Percentiles rank a stretch among this genome's conserved stretches.
phyloP scores from a whole-genome alignment of 2,888 invertebrate species.

The Andrena marginata region DNA sequence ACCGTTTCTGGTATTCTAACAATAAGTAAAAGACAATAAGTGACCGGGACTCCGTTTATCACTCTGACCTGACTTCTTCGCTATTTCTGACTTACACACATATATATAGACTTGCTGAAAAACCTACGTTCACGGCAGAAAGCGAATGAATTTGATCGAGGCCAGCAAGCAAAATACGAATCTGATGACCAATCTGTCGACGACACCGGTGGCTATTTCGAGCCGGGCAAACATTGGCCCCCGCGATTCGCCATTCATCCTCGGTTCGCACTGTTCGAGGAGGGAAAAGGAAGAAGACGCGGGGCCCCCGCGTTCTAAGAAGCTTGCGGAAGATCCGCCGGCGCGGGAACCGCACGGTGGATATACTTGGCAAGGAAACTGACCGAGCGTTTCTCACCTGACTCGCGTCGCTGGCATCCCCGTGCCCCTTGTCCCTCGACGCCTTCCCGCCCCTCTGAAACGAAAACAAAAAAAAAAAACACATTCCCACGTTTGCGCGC shows the following conservation, averaged over 20 bases:
- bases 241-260: conserved; percentile 15
- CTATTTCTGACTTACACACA: not conserved
- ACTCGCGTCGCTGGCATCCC: conserved; percentile 37
- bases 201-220: conserved; percentile 29
- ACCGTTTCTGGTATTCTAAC: too few relatives aligned
- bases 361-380: conserved; percentile 34
- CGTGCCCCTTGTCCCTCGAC: conserved; percentile 12
- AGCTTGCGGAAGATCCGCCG: not conserved
- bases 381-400: conserved; percentile 67
- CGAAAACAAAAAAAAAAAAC: too few relatives aligned
- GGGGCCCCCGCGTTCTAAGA: not conserved
- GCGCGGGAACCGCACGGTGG: not conserved
- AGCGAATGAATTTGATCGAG: not conserved
- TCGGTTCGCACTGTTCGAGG: not conserved
- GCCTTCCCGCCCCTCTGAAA: too few relatives aligned
- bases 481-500: conserved; percentile 68
- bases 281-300: not conserved
- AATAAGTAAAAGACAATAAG: not conserved
- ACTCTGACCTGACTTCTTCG: not conserved
- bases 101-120: not conserved
- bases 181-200: conserved; percentile 25
- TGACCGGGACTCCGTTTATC: not conserved
- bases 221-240: conserved; percentile 27
- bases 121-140: not conserved
- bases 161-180: conserved; percentile 1